phyloP scores from a whole-genome alignment of 2,797 vertebrate genomes.

The Cuculus canorus region DNA sequence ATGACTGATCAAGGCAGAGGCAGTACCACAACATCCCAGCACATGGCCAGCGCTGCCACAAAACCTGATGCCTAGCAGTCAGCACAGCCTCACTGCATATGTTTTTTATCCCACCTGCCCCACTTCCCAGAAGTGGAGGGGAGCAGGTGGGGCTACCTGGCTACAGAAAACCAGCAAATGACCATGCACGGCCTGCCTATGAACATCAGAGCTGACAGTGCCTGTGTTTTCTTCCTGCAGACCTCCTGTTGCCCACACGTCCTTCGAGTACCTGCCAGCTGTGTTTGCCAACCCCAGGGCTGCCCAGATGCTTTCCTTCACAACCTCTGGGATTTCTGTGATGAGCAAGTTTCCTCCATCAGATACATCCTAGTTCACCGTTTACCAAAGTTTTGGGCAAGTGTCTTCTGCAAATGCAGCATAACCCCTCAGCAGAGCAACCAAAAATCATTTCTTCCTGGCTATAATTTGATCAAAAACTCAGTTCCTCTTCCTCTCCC shows the following conservation, averaged over 20 bases:
- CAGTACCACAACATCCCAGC: background rate
- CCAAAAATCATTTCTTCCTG: background rate
- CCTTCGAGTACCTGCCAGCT: background rate
- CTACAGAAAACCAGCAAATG: background rate
- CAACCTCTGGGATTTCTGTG: background rate
- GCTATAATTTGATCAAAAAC: background rate
- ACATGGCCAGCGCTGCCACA: background rate
- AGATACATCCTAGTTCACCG: background rate
- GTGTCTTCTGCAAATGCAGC: background rate
- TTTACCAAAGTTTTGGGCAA: background rate
- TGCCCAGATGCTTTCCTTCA: background rate
- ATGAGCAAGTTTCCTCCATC: background rate
- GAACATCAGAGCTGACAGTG: background rate
- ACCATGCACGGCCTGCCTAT: background rate
- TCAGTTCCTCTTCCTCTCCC: background rate
- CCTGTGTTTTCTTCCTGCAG: background rate
- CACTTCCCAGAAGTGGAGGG: rapidly evolving
- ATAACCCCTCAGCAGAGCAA: background rate
- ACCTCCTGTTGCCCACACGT: background rate
- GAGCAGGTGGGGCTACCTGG: background rate
- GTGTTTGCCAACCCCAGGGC: background rate
- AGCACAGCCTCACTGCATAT: background rate
- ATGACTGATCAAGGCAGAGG: background rate
- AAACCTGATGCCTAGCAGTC: background rate
- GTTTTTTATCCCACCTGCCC: background rate